Conservation (phyloP, 2,113 vertebrate genomes). For the Telmatochromis sp. region DNA sequence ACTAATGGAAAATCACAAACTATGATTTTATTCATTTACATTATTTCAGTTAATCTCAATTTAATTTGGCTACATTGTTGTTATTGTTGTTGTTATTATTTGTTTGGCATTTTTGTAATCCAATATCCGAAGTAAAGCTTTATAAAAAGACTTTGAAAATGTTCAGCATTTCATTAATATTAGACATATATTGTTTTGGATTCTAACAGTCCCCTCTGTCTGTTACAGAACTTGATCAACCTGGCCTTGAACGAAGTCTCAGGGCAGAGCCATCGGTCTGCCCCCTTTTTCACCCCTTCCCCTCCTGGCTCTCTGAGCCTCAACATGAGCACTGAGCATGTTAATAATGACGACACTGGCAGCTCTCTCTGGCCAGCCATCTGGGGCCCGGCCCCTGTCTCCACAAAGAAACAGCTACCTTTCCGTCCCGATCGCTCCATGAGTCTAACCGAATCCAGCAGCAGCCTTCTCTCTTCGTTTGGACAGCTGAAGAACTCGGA, state of each 20-base stretch:
- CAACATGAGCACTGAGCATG: constrained; percentile 54
- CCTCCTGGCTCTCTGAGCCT: constrained; percentile 30
- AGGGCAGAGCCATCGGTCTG: constrained; percentile 34
- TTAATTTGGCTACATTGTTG: not conserved
- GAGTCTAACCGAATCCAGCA: constrained; percentile 73
- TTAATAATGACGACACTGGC: constrained; percentile 30
- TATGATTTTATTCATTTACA: not conserved
- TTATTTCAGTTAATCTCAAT: not conserved
- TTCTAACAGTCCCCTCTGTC: not conserved
- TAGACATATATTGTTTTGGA: not conserved
- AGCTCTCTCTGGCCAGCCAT: constrained; percentile 57
- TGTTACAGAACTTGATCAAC: constrained; percentile 47
- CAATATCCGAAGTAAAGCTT: not conserved
- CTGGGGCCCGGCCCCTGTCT: constrained; percentile 58
- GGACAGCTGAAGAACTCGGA: constrained; percentile 54
- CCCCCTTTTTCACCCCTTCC: constrained; percentile 50
- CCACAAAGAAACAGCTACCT: constrained; percentile 29
- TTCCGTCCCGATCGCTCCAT: constrained; percentile 75
- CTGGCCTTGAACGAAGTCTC: constrained; percentile 47
- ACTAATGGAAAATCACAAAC: not conserved
- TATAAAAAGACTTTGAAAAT: not conserved
- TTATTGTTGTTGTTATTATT: not conserved
- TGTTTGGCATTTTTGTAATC: not conserved
- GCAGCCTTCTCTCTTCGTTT: constrained; percentile 38
- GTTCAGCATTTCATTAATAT: not conserved